Percentiles rank a stretch among this genome's conserved stretches.
phyloP scores from a whole-genome alignment of 2,113 vertebrate species.

The Callithrix jacchus region DNA sequence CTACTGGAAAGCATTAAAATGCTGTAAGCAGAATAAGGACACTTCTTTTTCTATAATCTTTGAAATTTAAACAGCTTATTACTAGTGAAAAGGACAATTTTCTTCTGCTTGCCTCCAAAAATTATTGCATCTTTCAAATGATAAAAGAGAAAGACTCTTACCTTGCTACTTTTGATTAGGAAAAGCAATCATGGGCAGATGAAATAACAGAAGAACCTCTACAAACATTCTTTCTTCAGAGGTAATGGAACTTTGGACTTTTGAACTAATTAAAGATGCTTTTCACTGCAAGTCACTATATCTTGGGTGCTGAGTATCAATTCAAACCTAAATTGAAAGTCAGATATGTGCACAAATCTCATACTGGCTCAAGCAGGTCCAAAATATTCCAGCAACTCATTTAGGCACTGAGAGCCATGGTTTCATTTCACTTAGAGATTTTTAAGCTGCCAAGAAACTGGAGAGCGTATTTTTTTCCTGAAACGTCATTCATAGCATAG shows the following conservation, averaged over 20 bases:
- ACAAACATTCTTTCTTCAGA: background rate
- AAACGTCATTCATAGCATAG: slow-evolving; percentile 32
- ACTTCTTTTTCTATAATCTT: slow-evolving; percentile 17
- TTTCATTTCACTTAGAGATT: slow-evolving; percentile 57
- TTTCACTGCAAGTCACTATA: background rate
- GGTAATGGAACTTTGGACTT: background rate
- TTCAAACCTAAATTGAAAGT: slow-evolving; percentile 44
- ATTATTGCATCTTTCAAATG: slow-evolving; percentile 41
- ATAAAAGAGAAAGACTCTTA: slow-evolving; percentile 19
- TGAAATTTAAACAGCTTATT: slow-evolving; percentile 51
- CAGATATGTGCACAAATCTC: slow-evolving; percentile 32
- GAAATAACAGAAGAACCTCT: slow-evolving; percentile 3
- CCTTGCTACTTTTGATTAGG: slow-evolving; percentile 29
- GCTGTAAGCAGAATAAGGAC: background rate
- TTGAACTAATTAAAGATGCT: slow-evolving; percentile 40
- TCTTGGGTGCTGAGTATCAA: slow-evolving; percentile 23
- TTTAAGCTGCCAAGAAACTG: slow-evolving; percentile 49
- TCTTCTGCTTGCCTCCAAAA: background rate
- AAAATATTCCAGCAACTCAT: slow-evolving; percentile 53
- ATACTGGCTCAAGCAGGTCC: slow-evolving; percentile 14
- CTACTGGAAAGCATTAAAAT: slow-evolving; percentile 43
- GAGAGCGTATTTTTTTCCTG: slow-evolving; percentile 33
- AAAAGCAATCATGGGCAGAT: slow-evolving; percentile 6
- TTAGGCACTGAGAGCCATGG: background rate
- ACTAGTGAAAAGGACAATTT: slow-evolving; percentile 33